Evolutionary conservation across 2,888 invertebrate species (phyloP), one percentile per base, ranked within the genome.

Genomic region (Epinotia nisella): DNA sequence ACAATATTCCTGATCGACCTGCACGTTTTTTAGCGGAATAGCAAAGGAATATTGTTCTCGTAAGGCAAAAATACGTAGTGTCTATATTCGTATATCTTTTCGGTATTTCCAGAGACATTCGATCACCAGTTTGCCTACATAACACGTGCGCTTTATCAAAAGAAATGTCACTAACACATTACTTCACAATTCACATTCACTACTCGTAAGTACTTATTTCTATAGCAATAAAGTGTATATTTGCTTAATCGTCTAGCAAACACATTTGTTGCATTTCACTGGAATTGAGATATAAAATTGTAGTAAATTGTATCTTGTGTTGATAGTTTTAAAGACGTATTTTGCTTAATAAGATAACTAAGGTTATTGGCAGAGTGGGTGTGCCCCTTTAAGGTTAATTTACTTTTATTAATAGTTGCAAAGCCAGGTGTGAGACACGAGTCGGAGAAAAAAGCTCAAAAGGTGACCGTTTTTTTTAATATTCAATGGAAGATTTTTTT

Each of bases 311-410:
- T 11, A n/a, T 17, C 53, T 53, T 35, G 53, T 15, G 19, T 0
- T 5, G 0, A 17, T n/a, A 39, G 4, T 3, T 10, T 19, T 71
- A 68, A 62, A 68, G 21, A 35, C 5, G 3, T 3, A 9, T 67
- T 49, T 67, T n/a, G 15, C 15, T 10, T 15, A 51, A 9, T 35
- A n/a, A 53, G 19, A 1, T 11, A 29, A 13, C 0, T 17, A 55
- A 13, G 41, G 11, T 9, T 17, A 45, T 29, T 2, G 39, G 0
- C 49, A 49, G 21, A 19, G 72, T 74, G 66, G 75, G 83, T 79
- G 82, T 81, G 78, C 77, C 76, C 67, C 49, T 76, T 79, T 79
- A 83, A 78, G 81, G 82, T 81, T 80, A 80, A 82, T 81, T 82
- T 82, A 80, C 70, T 79, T 80, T 67, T 78, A 77, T 79, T 76